Conservation (phyloP, 2,797 vertebrate genomes). For the Helicolenus hilgendorfi region DNA sequence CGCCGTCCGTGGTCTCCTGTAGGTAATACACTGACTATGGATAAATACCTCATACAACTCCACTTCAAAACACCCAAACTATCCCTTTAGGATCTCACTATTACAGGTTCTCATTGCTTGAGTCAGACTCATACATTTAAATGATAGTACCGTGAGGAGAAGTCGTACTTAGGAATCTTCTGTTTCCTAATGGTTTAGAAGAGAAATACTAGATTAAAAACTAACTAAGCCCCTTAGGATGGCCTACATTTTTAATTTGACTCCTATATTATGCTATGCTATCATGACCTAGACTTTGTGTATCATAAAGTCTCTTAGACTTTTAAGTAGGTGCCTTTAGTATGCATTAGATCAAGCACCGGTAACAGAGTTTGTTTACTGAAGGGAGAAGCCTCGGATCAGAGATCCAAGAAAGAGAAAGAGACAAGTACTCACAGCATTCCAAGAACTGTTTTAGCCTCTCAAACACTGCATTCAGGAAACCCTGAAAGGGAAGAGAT, state of each 20-base stretch:
- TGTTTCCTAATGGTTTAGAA: not conserved
- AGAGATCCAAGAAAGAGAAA: slow-evolving; percentile 36
- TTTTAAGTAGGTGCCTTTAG: slow-evolving; percentile 12
- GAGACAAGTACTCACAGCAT: slow-evolving; percentile 93
- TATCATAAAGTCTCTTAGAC: not conserved
- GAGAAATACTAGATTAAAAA: slow-evolving; percentile 8
- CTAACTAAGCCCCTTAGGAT: not conserved
- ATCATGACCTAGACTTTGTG: not conserved
- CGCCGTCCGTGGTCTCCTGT: no score
- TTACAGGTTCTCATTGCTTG: not conserved
- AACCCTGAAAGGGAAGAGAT: slow-evolving; percentile 90
- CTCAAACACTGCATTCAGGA: slow-evolving; percentile 96
- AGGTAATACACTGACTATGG: no score
- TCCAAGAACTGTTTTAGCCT: slow-evolving; percentile 96
- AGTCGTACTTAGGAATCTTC: not conserved
- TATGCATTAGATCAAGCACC: slow-evolving; percentile 13
- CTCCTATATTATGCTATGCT: not conserved
- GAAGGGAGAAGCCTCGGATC: slow-evolving; percentile 24
- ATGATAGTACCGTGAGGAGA: not conserved
- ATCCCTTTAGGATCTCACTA: not conserved
- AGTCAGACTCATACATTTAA: not conserved
- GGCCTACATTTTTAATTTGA: slow-evolving; percentile 30
- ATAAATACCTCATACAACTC: no score
- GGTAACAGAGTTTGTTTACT: slow-evolving; percentile 29
- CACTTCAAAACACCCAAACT: no score